Base-by-base conservation (phyloP, 2,888 invertebrate genomes). In the Clanis bilineata region DNA sequence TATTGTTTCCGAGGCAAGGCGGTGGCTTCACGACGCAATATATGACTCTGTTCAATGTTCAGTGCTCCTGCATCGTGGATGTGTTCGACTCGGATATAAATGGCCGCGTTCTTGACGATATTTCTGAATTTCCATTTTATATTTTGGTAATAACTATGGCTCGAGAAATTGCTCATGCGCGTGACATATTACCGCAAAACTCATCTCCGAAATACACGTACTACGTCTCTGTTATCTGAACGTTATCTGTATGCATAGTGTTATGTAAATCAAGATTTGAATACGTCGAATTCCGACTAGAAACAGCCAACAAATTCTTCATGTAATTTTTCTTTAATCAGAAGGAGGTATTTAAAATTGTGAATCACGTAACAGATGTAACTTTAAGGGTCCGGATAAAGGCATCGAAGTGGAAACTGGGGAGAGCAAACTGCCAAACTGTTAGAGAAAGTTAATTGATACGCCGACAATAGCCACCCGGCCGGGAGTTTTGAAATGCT, bases 381-480 rank as follows among this genome's bases (percentile, higher is more conserved):
- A 51, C 39, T 58, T 58, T 18, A 25, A 51, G 39, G 51, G 25
- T 28, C 56, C 55, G 56, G 45, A 60, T 38, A 25, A 41, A 56
- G 45, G 71, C 66, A 71, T 65, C 69, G 70, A 63, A 58, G 66
- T 69, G 69, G 72, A 77, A 77, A 73, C n/a, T 64, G 72, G 69
- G 63, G 66, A 66, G 71, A 69, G 68, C 65, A 66, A 67, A 74
- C 72, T 70, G 77, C 71, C 73, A 72, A 77, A 75, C 74, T 73
- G 69, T 70, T 68, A 62, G 70, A 68, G 65, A 76, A 79, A 79
- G 80, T 77, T 78, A 80, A 79, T 78, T 80, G 79, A 77, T 77
- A 72, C 68, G 67, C 70, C 56, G 64, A 77, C 73, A 79, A 79
- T 75, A 67, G 72, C 60, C 58, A 60, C 60, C 66, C 64, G 66